These are phyloP conservation scores for Autographa gamma DNA, from an alignment of 2,888 invertebrate genomes.

Conservation along the genomic window DNA sequence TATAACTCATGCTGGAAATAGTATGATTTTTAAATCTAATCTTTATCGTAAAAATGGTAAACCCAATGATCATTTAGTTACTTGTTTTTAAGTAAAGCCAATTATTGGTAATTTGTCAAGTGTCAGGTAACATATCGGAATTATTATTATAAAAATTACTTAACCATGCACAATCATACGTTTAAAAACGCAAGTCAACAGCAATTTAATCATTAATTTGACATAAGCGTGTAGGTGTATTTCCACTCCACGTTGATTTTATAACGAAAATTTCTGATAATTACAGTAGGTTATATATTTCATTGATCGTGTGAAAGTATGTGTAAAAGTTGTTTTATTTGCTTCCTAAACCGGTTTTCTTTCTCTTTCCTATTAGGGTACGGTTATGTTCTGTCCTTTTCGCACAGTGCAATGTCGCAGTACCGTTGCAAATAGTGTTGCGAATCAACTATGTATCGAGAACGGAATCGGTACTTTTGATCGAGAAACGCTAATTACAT, in stretches of 20 bases:
- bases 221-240: background rate
- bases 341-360: constrained; percentile 56
- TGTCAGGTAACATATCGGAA: too few relatives aligned
- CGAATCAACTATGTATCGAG: constrained; percentile 49
- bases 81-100: too few relatives aligned
- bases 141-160: background rate
- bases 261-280: constrained; percentile 32
- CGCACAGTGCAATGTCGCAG: constrained; percentile 56
- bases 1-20: too few relatives aligned
- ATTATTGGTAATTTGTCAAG: too few relatives aligned
- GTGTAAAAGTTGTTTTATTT: constrained; percentile 67
- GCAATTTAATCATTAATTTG: constrained; percentile 18
- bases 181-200: background rate
- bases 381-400: constrained; percentile 41
- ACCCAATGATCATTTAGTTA: too few relatives aligned
- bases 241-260: constrained; percentile 28
- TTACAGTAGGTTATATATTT: constrained; percentile 45
- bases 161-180: background rate
- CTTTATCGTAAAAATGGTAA: too few relatives aligned
- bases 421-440: constrained; percentile 62
- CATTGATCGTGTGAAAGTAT: constrained; percentile 66
- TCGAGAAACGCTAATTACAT: constrained; percentile 19
- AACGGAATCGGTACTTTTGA: constrained; percentile 38
- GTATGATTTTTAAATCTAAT: too few relatives aligned
- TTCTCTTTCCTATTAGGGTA: constrained; percentile 48